Evolutionary conservation across 2,797 vertebrate genomes (phyloP).

Genomic region (Florisuga fusca): DNA sequence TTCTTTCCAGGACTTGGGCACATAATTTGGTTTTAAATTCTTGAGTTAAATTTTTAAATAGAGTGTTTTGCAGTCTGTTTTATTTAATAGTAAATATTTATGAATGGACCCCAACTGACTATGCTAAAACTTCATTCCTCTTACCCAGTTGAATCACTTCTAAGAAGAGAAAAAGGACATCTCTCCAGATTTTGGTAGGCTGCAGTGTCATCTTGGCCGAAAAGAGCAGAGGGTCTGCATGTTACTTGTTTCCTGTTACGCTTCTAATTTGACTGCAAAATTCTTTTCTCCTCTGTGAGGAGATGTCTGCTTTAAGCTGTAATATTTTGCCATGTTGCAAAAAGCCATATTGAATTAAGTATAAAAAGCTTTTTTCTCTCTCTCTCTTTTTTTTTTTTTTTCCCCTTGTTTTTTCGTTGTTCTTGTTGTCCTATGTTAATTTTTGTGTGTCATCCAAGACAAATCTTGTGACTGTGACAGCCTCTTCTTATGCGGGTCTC

Average conservation of each 20-base stretch:
- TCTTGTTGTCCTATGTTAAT: constrained; percentile 69
- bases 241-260: constrained; percentile 64
- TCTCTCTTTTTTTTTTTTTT: not conserved
- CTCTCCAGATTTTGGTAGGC: constrained; percentile 55
- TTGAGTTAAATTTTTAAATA: constrained; percentile 69
- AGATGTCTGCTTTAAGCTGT: constrained; percentile 89
- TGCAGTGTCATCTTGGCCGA: constrained; percentile 52
- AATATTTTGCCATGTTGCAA: constrained; percentile 89
- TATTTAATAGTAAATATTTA: constrained; percentile 60
- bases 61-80: constrained; percentile 83
- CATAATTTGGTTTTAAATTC: constrained; percentile 65
- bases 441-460: constrained; percentile 76
- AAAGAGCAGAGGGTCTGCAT: constrained; percentile 66
- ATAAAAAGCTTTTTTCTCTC: constrained; percentile 72
- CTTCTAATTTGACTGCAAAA: constrained; percentile 86
- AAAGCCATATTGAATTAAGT: constrained; percentile 91
- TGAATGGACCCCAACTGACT: constrained; percentile 39
- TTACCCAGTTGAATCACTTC: constrained; percentile 24
- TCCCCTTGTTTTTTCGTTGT: constrained; percentile 46
- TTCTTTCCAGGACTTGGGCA: constrained; percentile 65
- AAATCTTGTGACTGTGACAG: constrained; percentile 83
- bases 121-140: not conserved
- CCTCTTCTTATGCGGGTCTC: constrained; percentile 81
- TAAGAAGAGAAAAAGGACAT: constrained; percentile 34
- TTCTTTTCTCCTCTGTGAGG: constrained; percentile 91